Evolutionary conservation across 1,140 invertebrate genomes (phyloP).

Genomic region (Philopotamus ludificatus): DNA sequence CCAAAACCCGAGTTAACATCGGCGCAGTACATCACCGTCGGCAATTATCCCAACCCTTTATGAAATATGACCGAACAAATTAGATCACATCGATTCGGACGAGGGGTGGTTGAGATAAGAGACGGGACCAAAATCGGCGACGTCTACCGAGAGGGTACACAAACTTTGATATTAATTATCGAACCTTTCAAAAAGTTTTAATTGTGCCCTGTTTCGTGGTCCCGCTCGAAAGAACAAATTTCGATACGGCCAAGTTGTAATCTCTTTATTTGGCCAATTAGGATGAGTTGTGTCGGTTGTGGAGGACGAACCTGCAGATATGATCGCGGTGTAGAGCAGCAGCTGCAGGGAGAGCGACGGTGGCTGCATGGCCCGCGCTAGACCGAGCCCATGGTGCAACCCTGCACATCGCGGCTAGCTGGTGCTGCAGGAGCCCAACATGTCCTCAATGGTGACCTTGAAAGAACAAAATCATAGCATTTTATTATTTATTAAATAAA

Average conservation of each 20-base stretch:
- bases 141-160: background rate
- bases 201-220: conserved; percentile 4
- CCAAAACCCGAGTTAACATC: background rate
- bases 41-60: background rate
- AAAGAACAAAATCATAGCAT: conserved; percentile 22
- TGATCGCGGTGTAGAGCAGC: conserved; percentile 35
- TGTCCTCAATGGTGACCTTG: background rate
- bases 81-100: conserved; percentile 19
- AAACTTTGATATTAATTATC: conserved; percentile 14
- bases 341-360: conserved; percentile 34
- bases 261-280: background rate
- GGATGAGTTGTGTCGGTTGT: background rate
- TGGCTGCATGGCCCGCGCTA: conserved; percentile 33
- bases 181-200: background rate
- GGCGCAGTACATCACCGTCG: background rate
- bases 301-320: conserved; percentile 35
- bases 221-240: background rate
- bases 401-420: conserved; percentile 31
- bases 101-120: conserved; percentile 4
- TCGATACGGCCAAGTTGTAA: background rate
- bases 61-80: conserved; percentile 24
- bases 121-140: background rate
- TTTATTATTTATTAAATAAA: background rate
- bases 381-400: conserved; percentile 37
- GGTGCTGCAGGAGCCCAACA: background rate